phyloP scores from a whole-genome alignment of 1,140 invertebrate genomes.

The Lutraria rhynchaena region DNA sequence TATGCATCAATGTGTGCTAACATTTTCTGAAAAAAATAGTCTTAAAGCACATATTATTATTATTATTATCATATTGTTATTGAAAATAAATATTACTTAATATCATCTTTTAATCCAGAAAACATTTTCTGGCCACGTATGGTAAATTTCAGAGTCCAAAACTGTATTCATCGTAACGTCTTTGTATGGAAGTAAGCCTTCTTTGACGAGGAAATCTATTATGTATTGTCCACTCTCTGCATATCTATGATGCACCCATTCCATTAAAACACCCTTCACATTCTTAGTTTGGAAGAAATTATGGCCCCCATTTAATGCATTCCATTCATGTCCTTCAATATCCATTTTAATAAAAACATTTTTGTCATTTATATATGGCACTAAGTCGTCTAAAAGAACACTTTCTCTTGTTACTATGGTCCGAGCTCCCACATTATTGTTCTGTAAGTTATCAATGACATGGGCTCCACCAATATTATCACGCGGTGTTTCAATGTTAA shows the following conservation, averaged over 20 bases:
- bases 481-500: conserved; percentile 58
- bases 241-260: conserved; percentile 64
- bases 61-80: too few relatives aligned
- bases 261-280: conserved; percentile 73
- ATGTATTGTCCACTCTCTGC: conserved; percentile 25
- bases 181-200: conserved; percentile 44
- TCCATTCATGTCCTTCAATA: conserved; percentile 69
- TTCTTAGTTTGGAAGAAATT: conserved; percentile 64
- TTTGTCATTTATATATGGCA: conserved; percentile 26
- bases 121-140: conserved; percentile 55
- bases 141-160: conserved; percentile 32
- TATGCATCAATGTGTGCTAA: too few relatives aligned
- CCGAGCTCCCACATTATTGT: not conserved
- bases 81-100: too few relatives aligned
- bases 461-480: conserved; percentile 72
- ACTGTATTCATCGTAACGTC: not conserved
- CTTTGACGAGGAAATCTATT: conserved; percentile 7
- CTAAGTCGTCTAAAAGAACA: conserved; percentile 63
- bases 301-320: conserved; percentile 55
- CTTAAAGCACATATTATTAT: too few relatives aligned
- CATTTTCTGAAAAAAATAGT: too few relatives aligned
- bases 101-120: conserved; percentile 55
- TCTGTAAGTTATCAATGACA: not conserved
- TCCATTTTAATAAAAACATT: conserved; percentile 62
- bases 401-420: not conserved